Conservation (phyloP, 2,888 invertebrate genomes). For the Drosophila fungiperda region DNA sequence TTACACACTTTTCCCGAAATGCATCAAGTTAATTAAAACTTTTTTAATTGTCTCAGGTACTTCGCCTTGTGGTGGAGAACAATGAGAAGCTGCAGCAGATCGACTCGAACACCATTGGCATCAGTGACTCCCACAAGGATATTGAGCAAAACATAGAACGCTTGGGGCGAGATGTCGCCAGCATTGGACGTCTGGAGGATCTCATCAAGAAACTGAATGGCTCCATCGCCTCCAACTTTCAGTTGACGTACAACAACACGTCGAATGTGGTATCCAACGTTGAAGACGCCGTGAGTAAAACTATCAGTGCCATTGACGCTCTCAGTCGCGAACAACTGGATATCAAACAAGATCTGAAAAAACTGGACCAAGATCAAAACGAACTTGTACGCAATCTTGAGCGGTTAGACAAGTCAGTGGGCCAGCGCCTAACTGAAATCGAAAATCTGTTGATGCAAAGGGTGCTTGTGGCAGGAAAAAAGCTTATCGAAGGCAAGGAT, state of each 20-base stretch:
- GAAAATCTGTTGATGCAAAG: conserved; percentile 47
- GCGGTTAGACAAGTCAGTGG: conserved; percentile 27
- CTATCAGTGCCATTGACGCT: conserved; percentile 23
- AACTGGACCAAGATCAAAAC: conserved; percentile 52
- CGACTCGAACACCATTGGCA: conserved; percentile 11
- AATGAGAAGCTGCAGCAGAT: conserved; percentile 27
- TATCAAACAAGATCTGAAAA: conserved; percentile 33
- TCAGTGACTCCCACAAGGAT: conserved; percentile 49
- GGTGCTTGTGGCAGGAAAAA: conserved; percentile 52
- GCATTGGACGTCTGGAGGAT: conserved; percentile 42
- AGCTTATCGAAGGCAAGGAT: conserved; percentile 47
- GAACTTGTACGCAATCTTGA: conserved; percentile 39
- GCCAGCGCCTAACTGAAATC: conserved; percentile 30
- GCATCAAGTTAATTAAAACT: background rate
- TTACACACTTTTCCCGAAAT: background rate
- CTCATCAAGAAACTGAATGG: conserved; percentile 33
- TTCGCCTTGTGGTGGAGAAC: conserved; percentile 29
- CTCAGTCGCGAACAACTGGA: conserved; percentile 41
- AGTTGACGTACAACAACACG: conserved; percentile 22
- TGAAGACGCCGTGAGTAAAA: conserved; percentile 19
- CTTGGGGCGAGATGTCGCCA: conserved; percentile 35
- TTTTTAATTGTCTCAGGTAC: background rate
- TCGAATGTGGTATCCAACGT: conserved; percentile 40
- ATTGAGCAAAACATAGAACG: conserved; percentile 57
- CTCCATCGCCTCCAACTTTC: conserved; percentile 14